Evolutionary conservation across 2,113 vertebrate genomes (phyloP), one percentile per base, ranked within the genome.

Genomic region (Caloenas nicobarica): DNA sequence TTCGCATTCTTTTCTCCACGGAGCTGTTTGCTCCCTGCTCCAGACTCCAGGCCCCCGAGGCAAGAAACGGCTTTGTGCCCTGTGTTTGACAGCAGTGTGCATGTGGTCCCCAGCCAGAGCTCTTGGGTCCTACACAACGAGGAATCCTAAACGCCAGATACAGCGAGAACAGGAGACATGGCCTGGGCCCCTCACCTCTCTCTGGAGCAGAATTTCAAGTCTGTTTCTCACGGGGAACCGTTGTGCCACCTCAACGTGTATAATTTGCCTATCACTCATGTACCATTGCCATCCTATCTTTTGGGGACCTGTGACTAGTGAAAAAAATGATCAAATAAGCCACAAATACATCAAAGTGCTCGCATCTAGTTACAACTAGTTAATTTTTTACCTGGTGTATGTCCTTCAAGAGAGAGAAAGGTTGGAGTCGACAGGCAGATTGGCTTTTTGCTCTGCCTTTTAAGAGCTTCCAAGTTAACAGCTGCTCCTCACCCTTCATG

Each of bases 91-190:
- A n/a, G 40, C 22, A 28, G 15, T 1, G 2, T 28, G 15, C 5
- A 2, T 3, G 3, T 5, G 3, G 8, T 36, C 50, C 56, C 34
- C 31, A 40, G 4, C 7, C 46, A 58, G 16, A 74, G 31, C 11
- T 76, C 36, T 44, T 18, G 25, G 16, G n/a, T 44, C 18, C 31
- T 8, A 62, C 14, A 22, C 31, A 62, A 23, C 0, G 0, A 68
- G 12, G 11, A 53, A 53, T 48, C 31, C 56, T 50, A 65, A 79
- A 50, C 56, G 62, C 28, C 60, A 76, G 44, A 23, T 29, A 42
- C 25, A 19, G 1, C 1, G 2, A 34, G 18, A 19, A 11, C 3
- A 33, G 51, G 16, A 87, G 81, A 34, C 38, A 54, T 0, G 0
- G 13, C 13, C 13, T 13, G 2, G 16, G 51, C 23, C 23, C 16